These are phyloP conservation scores for Thysanoteuthis rhombus DNA, from an alignment of 2,888 invertebrate species.

Conservation along the genomic window DNA sequence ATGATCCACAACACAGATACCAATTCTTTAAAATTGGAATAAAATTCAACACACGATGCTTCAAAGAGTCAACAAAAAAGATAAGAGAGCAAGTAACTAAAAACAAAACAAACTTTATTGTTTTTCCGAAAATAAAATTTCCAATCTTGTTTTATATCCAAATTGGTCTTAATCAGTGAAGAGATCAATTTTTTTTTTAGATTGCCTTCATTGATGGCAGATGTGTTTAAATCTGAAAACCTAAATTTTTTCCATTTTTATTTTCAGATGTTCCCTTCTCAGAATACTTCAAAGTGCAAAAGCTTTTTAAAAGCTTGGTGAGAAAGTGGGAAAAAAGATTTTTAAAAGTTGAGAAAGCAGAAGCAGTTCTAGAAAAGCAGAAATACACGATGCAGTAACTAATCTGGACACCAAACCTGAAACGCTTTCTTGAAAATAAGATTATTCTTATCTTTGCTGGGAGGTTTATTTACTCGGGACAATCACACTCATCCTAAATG, in stretches of 20 bases:
- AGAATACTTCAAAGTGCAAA: not conserved
- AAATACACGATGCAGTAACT: not conserved
- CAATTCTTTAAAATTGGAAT: too few relatives aligned
- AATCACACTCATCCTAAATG: not conserved
- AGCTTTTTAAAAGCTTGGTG: not conserved
- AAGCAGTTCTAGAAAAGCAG: not conserved
- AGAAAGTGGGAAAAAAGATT: not conserved
- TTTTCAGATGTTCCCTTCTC: not conserved
- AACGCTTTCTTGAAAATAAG: too few relatives aligned
- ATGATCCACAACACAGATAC: too few relatives aligned
- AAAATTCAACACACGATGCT: too few relatives aligned
- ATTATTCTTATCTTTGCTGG: too few relatives aligned
- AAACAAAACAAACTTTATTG: too few relatives aligned
- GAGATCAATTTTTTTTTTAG: not conserved
- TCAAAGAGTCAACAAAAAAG: too few relatives aligned
- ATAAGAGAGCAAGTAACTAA: too few relatives aligned
- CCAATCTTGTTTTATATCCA: too few relatives aligned
- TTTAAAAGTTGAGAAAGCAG: not conserved
- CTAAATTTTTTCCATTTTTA: not conserved
- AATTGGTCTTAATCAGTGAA: too few relatives aligned
- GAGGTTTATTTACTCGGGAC: not conserved
- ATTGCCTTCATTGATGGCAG: not conserved
- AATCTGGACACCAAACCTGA: not conserved
- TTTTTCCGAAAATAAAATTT: too few relatives aligned
- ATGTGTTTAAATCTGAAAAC: not conserved